A percentile compares a stretch with the other conserved stretches of the same genome.
phyloP scores from a whole-genome alignment of 2,888 invertebrate genomes.

The Leucoma salicis region DNA sequence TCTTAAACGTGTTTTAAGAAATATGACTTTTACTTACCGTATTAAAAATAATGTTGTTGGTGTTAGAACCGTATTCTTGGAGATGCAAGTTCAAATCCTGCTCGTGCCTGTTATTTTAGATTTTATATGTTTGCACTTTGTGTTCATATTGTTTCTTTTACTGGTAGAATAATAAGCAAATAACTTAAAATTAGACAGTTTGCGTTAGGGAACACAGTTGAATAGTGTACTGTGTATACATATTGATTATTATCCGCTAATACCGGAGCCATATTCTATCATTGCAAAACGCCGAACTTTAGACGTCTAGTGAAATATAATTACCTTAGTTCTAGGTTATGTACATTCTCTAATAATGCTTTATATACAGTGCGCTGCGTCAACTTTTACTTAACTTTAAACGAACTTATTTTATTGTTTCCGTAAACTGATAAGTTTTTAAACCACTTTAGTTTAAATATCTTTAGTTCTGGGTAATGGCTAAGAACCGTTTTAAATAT shows the following conservation, averaged over 20 bases:
- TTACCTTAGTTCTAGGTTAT: slow-evolving; percentile 43
- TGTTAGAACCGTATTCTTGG: no score
- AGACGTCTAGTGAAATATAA: slow-evolving; percentile 49
- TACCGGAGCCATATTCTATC: slow-evolving; percentile 23
- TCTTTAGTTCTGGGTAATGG: slow-evolving; percentile 9
- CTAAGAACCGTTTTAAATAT: neutral
- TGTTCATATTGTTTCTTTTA: no score
- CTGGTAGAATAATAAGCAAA: no score
- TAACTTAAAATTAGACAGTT: no score
- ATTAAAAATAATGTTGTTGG: no score
- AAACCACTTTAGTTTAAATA: slow-evolving; percentile 22
- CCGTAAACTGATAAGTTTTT: slow-evolving; percentile 23
- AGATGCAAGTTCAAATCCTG: no score
- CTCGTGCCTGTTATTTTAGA: no score
- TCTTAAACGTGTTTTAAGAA: no score
- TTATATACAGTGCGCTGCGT: slow-evolving; percentile 17
- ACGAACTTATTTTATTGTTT: slow-evolving; percentile 16
- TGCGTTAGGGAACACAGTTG: no score
- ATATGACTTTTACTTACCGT: no score
- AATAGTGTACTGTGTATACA: no score
- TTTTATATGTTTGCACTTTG: no score
- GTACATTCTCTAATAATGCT: slow-evolving; percentile 36
- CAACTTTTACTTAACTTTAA: slow-evolving; percentile 35
- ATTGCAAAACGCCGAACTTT: slow-evolving; percentile 50
- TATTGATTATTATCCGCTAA: slow-evolving; percentile 18